A percentile compares a stretch with the other conserved stretches of the same genome.
Conservation (phyloP, 92 coral and sea anemone species). For the Muricea muricata region DNA sequence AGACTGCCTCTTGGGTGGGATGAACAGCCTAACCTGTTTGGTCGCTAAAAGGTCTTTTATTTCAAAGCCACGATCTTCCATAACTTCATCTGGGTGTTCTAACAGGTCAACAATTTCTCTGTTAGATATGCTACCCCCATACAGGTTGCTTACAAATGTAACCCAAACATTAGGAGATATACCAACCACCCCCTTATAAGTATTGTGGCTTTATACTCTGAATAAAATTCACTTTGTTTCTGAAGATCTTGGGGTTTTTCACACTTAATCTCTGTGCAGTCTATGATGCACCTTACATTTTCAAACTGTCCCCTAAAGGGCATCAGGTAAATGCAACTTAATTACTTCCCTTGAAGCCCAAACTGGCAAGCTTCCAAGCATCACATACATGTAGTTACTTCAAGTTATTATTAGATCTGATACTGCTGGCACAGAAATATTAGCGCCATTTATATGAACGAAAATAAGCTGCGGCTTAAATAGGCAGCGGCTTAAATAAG, state of each 20-base stretch:
- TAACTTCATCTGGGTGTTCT: too few relatives aligned
- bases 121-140: constrained; percentile 72
- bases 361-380: constrained; percentile 57
- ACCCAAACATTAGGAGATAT: constrained; percentile 72
- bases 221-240: too few relatives aligned
- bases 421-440: constrained; percentile 61
- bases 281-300: constrained; percentile 63
- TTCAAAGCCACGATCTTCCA: constrained; percentile 72
- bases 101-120: constrained; percentile 64
- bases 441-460: too few relatives aligned
- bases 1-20: constrained; percentile 59
- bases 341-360: constrained; percentile 63
- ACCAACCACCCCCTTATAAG: constrained; percentile 68
- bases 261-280: too few relatives aligned
- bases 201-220: constrained; percentile 71
- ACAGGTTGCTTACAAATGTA: too few relatives aligned
- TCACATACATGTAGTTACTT: too few relatives aligned
- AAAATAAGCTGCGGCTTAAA: too few relatives aligned
- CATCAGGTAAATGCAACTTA: constrained; percentile 60
- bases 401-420: constrained; percentile 62
- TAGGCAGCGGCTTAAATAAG: too few relatives aligned
- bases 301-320: constrained; percentile 59
- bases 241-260: too few relatives aligned
- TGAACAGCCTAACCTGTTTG: constrained; percentile 51
- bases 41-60: constrained; percentile 60